Conservation (phyloP, 2,888 invertebrate genomes). For the Yponomeuta evonymella region DNA sequence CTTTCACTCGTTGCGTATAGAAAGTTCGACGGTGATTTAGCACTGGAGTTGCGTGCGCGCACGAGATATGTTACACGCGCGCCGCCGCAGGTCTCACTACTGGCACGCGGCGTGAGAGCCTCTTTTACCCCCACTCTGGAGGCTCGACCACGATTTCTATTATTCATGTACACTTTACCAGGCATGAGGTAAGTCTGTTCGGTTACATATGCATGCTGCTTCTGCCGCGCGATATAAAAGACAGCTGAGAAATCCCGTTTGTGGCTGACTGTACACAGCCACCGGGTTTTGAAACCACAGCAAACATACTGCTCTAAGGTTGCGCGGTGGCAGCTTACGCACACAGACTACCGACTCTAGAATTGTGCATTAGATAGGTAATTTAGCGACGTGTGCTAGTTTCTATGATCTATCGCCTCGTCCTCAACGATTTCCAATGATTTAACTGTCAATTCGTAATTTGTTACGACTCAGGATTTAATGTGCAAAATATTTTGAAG, state of each 20-base stretch:
- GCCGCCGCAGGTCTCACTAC: background rate
- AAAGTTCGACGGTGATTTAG: conserved; percentile 7
- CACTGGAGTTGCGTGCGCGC: background rate
- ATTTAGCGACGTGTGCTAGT: background rate
- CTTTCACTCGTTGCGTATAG: conserved; percentile 12
- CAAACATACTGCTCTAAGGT: background rate
- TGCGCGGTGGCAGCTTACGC: background rate
- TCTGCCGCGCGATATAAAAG: too few relatives aligned
- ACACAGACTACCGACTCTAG: background rate
- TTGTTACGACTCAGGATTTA: too few relatives aligned
- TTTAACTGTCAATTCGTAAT: too few relatives aligned
- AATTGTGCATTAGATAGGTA: background rate
- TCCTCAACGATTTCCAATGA: too few relatives aligned
- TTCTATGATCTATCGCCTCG: too few relatives aligned
- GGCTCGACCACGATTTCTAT: conserved; percentile 7
- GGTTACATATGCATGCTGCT: too few relatives aligned
- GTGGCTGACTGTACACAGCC: background rate
- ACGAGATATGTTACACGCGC: background rate
- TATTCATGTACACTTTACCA: too few relatives aligned
- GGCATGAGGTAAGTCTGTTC: too few relatives aligned
- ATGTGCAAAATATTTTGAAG: too few relatives aligned
- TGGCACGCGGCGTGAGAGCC: conserved; percentile 9
- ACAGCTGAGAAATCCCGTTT: too few relatives aligned
- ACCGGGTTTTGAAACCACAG: background rate
- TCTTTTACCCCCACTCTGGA: conserved; percentile 11